Conservation (phyloP, 2,797 vertebrate genomes). For the Anguilla obscura region DNA sequence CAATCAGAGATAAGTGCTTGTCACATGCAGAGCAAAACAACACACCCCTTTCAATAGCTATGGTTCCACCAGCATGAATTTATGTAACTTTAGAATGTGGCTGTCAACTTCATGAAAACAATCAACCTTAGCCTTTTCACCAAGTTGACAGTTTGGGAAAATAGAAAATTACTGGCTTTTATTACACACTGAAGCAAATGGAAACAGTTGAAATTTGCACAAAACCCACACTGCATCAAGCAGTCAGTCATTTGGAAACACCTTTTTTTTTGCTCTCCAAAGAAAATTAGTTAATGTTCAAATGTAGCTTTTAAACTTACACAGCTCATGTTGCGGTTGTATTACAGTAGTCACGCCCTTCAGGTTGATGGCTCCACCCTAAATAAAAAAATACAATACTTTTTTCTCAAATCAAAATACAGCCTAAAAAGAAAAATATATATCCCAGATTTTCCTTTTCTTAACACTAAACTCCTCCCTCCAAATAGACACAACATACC, state of each 20-base stretch:
- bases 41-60: not conserved
- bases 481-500: constrained; percentile 28
- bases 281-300: constrained; percentile 31
- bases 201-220: not conserved
- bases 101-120: not conserved
- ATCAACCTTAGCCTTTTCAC: not conserved
- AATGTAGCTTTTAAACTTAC: constrained; percentile 26
- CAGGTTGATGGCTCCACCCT: not conserved
- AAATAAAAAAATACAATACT: not conserved
- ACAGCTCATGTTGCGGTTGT: constrained; percentile 9
- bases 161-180: not conserved
- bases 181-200: not conserved
- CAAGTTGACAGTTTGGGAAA: not conserved
- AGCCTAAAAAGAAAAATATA: not conserved
- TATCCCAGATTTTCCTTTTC: not conserved
- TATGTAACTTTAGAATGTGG: not conserved
- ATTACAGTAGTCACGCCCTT: not conserved
- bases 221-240: not conserved
- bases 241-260: not conserved
- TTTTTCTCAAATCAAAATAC: constrained; percentile 3
- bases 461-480: not conserved
- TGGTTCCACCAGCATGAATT: not conserved
- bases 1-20: constrained; percentile 48
- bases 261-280: not conserved
- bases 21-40: constrained; percentile 7